Evolutionary conservation across 2,113 vertebrate genomes (phyloP).

Genomic region (Etheostoma spectabile): DNA sequence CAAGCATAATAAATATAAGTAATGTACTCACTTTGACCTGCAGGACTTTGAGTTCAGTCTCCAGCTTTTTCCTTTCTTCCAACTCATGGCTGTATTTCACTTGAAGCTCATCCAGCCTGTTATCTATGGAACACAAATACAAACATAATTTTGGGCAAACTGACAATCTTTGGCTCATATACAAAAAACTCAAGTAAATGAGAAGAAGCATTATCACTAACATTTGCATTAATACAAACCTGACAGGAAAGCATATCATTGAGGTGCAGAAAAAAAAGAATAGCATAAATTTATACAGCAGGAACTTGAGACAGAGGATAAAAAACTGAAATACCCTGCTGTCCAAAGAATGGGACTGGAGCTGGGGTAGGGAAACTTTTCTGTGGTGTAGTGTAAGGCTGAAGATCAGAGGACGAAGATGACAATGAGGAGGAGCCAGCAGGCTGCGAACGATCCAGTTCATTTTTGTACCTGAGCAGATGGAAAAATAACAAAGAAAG

Average conservation of each 20-base stretch:
- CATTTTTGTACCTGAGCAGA: conserved; percentile 88
- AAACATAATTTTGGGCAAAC: conserved; percentile 13
- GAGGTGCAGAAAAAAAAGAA: not conserved
- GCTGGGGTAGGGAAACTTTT: conserved; percentile 79
- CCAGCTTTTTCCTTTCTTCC: conserved; percentile 89
- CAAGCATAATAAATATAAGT: not conserved
- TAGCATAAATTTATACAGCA: not conserved
- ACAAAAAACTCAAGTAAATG: not conserved
- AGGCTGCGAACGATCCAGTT: conserved; percentile 88
- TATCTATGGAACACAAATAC: conserved; percentile 78
- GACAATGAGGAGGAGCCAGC: conserved; percentile 55
- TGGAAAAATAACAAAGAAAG: conserved; percentile 17
- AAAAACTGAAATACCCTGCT: conserved; percentile 80
- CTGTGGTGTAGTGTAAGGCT: conserved; percentile 85
- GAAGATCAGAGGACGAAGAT: conserved; percentile 79
- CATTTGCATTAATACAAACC: not conserved
- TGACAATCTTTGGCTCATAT: not conserved
- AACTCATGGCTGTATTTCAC: conserved; percentile 91
- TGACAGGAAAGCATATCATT: not conserved
- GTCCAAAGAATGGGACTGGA: conserved; percentile 79
- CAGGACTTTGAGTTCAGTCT: conserved; percentile 87
- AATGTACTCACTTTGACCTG: conserved; percentile 86
- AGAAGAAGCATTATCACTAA: not conserved
- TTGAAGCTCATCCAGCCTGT: conserved; percentile 87
- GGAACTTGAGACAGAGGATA: not conserved